These are phyloP conservation scores for Colletes latitarsis DNA, from an alignment of 1,140 invertebrate species.

Conservation along the genomic window DNA sequence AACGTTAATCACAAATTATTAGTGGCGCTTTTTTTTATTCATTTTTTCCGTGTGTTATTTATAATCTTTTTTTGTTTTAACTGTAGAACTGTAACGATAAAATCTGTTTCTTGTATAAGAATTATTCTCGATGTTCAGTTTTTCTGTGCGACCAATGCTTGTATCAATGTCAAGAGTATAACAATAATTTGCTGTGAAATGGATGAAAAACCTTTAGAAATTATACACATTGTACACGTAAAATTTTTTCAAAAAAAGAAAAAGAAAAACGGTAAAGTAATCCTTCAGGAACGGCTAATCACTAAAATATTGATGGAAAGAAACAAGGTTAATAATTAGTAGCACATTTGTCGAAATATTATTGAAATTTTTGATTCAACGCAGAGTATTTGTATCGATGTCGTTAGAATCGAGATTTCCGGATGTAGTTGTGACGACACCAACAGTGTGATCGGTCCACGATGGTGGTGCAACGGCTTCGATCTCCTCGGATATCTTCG, in stretches of 20 bases:
- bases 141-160: background rate
- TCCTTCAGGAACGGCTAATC: background rate
- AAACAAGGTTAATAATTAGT: slow-evolving; percentile 18
- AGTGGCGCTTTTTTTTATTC: slow-evolving; percentile 25
- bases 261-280: background rate
- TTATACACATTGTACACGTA: background rate
- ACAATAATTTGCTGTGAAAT: background rate
- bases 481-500: slow-evolving; percentile 57
- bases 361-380: slow-evolving; percentile 41
- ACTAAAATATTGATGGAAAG: slow-evolving; percentile 23
- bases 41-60: slow-evolving; percentile 26
- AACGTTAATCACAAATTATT: slow-evolving; percentile 34
- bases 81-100: background rate
- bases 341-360: slow-evolving; percentile 2
- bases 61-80: background rate
- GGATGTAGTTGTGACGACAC: slow-evolving; percentile 42
- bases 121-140: background rate
- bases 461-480: slow-evolving; percentile 53
- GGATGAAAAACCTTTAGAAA: background rate
- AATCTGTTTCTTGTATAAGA: background rate
- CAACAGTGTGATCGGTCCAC: slow-evolving; percentile 47
- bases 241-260: slow-evolving; percentile 14
- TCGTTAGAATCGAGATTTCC: slow-evolving; percentile 52
- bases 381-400: slow-evolving; percentile 55
- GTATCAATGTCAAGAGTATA: no score